Evolutionary conservation across 2,888 invertebrate genomes (phyloP).

Genomic region (Drosophila cognata): DNA sequence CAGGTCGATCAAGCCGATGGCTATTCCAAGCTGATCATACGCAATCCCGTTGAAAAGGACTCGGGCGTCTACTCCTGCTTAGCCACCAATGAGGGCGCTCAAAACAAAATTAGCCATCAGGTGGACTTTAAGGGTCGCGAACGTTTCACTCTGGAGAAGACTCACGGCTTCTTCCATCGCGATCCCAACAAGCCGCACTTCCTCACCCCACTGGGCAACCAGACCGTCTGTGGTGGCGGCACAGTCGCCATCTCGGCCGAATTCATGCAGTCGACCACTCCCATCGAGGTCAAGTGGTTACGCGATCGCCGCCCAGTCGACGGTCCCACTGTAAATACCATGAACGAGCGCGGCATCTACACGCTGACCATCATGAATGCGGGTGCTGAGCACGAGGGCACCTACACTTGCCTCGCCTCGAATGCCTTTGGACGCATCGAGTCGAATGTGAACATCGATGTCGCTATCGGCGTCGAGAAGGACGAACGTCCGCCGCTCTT

Average conservation of each 20-base stretch:
- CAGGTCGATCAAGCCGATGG: constrained; percentile 90
- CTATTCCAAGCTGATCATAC: constrained; percentile 89
- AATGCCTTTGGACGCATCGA: constrained; percentile 91
- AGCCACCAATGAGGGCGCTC: constrained; percentile 90
- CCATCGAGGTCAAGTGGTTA: constrained; percentile 92
- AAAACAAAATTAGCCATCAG: constrained; percentile 90
- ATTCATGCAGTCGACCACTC: constrained; percentile 88
- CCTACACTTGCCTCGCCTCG: constrained; percentile 91
- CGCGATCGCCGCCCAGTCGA: constrained; percentile 88
- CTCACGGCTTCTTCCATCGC: constrained; percentile 84
- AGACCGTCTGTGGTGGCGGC: constrained; percentile 90
- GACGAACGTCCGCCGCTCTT: constrained; percentile 89
- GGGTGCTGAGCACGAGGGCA: constrained; percentile 90
- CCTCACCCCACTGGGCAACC: constrained; percentile 89
- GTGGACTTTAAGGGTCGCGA: constrained; percentile 88
- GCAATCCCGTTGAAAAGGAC: constrained; percentile 88
- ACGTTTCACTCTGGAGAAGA: constrained; percentile 84
- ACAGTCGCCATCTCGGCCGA: constrained; percentile 93
- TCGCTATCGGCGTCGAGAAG: constrained; percentile 88
- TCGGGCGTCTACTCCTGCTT: constrained; percentile 91
- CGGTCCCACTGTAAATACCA: constrained; percentile 88
- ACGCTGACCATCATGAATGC: constrained; percentile 91
- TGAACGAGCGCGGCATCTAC: constrained; percentile 89
- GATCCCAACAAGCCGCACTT: constrained; percentile 89
- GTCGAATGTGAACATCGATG: constrained; percentile 90